Base-by-base conservation (phyloP, 2,888 invertebrate genomes). In the Oligia latruncula region DNA sequence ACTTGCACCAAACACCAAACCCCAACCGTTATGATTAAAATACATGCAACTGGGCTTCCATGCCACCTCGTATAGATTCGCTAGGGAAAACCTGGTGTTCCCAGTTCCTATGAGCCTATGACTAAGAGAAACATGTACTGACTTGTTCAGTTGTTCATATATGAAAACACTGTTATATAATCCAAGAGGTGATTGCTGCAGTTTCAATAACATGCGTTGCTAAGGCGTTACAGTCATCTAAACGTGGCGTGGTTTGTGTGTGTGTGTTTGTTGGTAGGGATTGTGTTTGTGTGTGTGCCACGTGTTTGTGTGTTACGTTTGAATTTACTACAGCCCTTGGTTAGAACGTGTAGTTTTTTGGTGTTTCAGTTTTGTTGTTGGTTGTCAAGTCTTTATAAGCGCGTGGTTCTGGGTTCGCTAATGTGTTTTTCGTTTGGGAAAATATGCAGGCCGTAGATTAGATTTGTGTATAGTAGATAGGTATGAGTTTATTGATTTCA, bases 21-120 rank as follows among this genome's bases (percentile, higher is more conserved):
- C 77, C 46, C 78, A 29, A 87, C 80, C 77, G 80, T 70, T 81
- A 87, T 67, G 73, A 73, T 84, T 82, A 67, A 78, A 79, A 81
- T 77, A 84, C 83, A 87, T 84, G 80, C 75, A 86, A 81, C 74
- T 80, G 71, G 88, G 74, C 68, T 75, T 78, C 55, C 65, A 78
- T 77, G 75, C 78, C 72, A 83, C 87, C 86, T 90, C 89, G 84
- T 90, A 90, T 83, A 84, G 83, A 89, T 87, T 91, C 91, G 92
- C 92, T 90, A 90, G 91, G 90, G 90, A 93, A 91, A 88, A 52
- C 68, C 87, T 73, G 68, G 17, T 49, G 60, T 23, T 77, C 72
- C 77, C 73, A 64, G 72, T 77, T 74, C 75, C 81, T 74, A 70
- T 9, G 83, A 55, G 60, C n/a, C 40, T 40, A 55, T 85, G 83